These are phyloP conservation scores for Tapirus terrestris DNA, from an alignment of 2,113 vertebrate species.

Conservation along the genomic window DNA sequence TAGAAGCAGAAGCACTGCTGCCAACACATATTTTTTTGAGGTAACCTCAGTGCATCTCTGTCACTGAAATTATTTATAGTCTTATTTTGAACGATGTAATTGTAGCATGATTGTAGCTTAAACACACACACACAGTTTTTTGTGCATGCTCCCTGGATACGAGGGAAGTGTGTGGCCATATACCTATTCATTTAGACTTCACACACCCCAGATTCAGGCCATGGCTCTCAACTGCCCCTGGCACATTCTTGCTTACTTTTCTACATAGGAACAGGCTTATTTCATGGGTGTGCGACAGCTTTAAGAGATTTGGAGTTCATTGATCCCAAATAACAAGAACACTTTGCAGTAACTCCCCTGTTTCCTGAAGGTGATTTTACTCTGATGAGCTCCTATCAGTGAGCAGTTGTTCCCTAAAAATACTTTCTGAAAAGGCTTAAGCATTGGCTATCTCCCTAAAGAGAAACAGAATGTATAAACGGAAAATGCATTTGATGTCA, in stretches of 20 bases:
- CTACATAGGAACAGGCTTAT: background rate
- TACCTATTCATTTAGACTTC: background rate
- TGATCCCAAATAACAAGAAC: conserved; percentile 7
- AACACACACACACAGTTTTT: background rate
- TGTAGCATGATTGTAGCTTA: background rate
- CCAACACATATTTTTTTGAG: background rate
- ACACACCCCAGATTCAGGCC: background rate
- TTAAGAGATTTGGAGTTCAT: conserved; percentile 6
- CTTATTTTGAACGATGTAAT: conserved; percentile 39
- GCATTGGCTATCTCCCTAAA: background rate
- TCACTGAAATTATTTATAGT: background rate
- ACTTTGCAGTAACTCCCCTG: background rate
- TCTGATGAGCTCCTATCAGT: conserved; percentile 38
- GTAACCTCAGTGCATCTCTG: background rate
- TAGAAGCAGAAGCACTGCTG: background rate
- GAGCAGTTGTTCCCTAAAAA: conserved; percentile 39
- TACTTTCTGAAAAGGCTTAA: conserved; percentile 40
- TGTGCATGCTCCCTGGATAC: background rate
- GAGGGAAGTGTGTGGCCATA: background rate
- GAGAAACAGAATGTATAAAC: conserved; percentile 50
- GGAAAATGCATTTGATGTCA: conserved; percentile 72
- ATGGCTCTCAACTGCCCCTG: background rate
- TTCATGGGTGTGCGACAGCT: background rate
- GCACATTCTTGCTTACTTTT: background rate
- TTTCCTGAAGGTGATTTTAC: conserved; percentile 55